Evolutionary conservation across 35 echinoderm and acorn worm species (phyloP).

Genomic region (Amphiura filiformis): DNA sequence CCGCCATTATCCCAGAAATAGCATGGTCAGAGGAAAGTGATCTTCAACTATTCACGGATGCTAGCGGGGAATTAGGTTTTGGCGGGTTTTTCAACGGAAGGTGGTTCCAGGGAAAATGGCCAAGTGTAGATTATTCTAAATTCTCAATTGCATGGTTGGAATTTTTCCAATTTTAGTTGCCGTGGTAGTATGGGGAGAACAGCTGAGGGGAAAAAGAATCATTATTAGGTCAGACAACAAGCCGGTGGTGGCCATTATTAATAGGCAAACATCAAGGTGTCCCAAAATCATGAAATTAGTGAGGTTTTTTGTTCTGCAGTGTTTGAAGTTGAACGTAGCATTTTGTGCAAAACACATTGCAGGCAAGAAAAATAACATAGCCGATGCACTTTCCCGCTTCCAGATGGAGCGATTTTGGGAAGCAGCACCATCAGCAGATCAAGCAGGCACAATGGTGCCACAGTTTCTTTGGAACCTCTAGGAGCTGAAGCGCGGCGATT

Average conservation of each 20-base stretch:
- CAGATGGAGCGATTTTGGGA: not conserved
- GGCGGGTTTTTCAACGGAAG: not conserved
- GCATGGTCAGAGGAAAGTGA: not conserved
- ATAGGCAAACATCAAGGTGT: not conserved
- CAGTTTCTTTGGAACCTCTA: not conserved
- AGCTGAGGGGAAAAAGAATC: not conserved
- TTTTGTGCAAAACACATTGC: not conserved
- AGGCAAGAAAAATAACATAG: not conserved
- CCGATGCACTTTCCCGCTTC: not conserved
- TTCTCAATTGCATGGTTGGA: not conserved
- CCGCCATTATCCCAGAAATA: not conserved
- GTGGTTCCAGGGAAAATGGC: not conserved
- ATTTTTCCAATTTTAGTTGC: constrained; percentile 10
- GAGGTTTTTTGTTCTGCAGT: not conserved
- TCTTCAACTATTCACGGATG: constrained; percentile 11
- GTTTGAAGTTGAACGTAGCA: not conserved
- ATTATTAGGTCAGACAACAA: not conserved
- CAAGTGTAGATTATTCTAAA: not conserved
- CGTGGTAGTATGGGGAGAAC: not conserved
- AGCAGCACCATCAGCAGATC: not conserved
- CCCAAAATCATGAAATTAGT: constrained; percentile 3
- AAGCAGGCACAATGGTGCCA: not conserved
- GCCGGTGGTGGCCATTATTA: not conserved
- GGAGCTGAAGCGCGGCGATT: no score
- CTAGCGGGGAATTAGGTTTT: constrained; percentile 13